A percentile compares a stretch with the other conserved stretches of the same genome.
These are phyloP conservation scores for Vollenhovia emeryi DNA, from an alignment of 1,140 invertebrate species.

Conservation along the genomic window DNA sequence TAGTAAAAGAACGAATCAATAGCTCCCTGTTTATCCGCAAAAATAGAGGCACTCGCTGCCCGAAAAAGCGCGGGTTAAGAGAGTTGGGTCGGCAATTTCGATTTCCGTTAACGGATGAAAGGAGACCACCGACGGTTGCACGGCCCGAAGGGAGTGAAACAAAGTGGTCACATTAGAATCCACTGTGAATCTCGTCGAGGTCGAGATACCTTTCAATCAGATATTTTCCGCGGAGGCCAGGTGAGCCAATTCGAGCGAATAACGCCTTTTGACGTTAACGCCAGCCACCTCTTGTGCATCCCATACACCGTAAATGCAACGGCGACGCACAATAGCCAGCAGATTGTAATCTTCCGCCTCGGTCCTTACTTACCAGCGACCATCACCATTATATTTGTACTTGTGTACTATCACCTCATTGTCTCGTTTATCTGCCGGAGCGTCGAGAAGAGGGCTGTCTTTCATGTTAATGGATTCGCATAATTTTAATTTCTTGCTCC, in stretches of 20 bases:
- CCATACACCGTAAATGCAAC: slow-evolving; percentile 69
- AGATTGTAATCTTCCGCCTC: slow-evolving; percentile 76
- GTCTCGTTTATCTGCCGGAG: slow-evolving; percentile 68
- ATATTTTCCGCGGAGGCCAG: slow-evolving; percentile 69
- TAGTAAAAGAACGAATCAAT: neutral
- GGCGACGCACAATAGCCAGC: slow-evolving; percentile 64
- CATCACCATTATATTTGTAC: slow-evolving; percentile 75
- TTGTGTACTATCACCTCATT: slow-evolving; percentile 69
- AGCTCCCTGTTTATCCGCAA: neutral
- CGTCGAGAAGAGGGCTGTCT: slow-evolving; percentile 1
- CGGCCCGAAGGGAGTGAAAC: slow-evolving; percentile 59
- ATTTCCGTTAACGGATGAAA: slow-evolving; percentile 53
- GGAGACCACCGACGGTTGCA: slow-evolving; percentile 1
- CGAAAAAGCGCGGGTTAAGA: slow-evolving; percentile 11
- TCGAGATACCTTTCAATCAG: slow-evolving; percentile 63
- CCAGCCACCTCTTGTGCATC: slow-evolving; percentile 66
- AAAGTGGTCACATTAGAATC: slow-evolving; percentile 74
- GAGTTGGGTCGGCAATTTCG: slow-evolving; percentile 20
- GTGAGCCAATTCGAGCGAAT: slow-evolving; percentile 75
- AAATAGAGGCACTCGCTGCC: neutral
- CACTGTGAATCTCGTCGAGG: slow-evolving; percentile 64
- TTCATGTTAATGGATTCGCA: slow-evolving; percentile 40
- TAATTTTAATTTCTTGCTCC: neutral
- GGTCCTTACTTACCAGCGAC: slow-evolving; percentile 69
- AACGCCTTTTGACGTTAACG: slow-evolving; percentile 79